Percentiles rank a stretch among this genome's conserved stretches.
These are phyloP conservation scores for Molanna angustata DNA, from an alignment of 2,888 invertebrate species.

Conservation along the genomic window DNA sequence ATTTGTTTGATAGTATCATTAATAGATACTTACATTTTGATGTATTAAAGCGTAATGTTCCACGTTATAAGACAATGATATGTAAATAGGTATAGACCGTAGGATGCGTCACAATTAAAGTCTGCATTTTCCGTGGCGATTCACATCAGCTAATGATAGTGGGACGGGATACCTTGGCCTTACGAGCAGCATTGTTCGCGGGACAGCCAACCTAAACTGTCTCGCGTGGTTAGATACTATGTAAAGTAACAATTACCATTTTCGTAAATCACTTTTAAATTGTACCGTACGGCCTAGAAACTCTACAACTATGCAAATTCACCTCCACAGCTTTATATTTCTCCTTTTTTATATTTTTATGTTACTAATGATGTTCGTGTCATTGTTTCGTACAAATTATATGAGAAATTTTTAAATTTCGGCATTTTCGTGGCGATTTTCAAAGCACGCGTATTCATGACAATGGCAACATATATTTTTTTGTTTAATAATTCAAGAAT, in stretches of 20 bases:
- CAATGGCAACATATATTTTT: no score
- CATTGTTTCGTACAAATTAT: neutral
- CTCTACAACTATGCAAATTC: neutral
- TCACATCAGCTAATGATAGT: neutral
- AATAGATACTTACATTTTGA: no score
- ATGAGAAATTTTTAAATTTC: neutral
- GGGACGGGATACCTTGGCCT: no score
- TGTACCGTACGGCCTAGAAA: neutral
- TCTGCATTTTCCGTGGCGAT: neutral
- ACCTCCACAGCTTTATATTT: no score
- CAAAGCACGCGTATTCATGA: no score
- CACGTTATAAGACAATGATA: no score
- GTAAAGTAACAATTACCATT: constrained; percentile 12
- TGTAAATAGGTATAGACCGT: no score
- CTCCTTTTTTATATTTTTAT: no score
- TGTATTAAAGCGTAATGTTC: no score
- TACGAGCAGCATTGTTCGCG: constrained; percentile 13
- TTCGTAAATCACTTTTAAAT: constrained; percentile 10
- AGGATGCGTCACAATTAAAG: neutral
- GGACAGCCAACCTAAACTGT: constrained; percentile 7
- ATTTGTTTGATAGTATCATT: no score
- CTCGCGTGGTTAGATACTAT: constrained; percentile 11
- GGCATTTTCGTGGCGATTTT: no score
- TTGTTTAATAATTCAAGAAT: no score
- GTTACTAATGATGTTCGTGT: neutral